Evolutionary conservation across 2,888 invertebrate species (phyloP), one percentile per base, ranked within the genome.

Genomic region (Tromatobia lineatoria): DNA sequence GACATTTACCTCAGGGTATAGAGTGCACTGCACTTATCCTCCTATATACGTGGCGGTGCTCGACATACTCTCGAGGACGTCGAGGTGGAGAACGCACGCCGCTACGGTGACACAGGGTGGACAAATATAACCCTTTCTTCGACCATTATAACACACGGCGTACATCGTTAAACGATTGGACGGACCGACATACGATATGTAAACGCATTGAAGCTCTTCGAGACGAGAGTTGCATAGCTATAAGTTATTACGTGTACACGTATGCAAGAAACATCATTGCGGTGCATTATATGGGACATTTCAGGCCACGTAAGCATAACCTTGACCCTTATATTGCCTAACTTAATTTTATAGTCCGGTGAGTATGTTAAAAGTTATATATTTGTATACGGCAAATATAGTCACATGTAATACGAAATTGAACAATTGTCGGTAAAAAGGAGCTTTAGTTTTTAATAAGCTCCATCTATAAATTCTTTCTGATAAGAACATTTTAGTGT

Each of bases 131-230:
- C 59, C 70, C 61, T 78, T 71, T 71, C 61, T 50, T 59, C 38
- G 52, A 34, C 70, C 64, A 78, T 78, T 78, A 70, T 34, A 50
- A 23, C 38, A 15, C 54, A 10, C 57, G 38, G 71, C 54, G 61
- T 38, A 59, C 78, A 52, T 78, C 78, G 78, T 71, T 78, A 78
- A 78, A 71, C 70, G 78, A 78, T 78, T 38, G 61, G 34, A 76
- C 67, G 42, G 73, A 82, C 64, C 61, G 81, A 82, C 70, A 85
- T 75, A 71, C 78, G 81, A 85, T 79, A 82, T 75, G 61, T 81
- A 70, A 74, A 75, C 70, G 77, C 82, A 80, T 85, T 71, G 76
- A 82, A 69, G 66, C 64, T 78, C 78, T 78, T 71, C 73, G 71
- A 69, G 52, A 71, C 38, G 64, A 50, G 64, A 64, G 59, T 47